Percentiles rank a stretch among this genome's conserved stretches.
Conservation (phyloP, 2,888 invertebrate genomes). For the Nomada fabriciana region DNA sequence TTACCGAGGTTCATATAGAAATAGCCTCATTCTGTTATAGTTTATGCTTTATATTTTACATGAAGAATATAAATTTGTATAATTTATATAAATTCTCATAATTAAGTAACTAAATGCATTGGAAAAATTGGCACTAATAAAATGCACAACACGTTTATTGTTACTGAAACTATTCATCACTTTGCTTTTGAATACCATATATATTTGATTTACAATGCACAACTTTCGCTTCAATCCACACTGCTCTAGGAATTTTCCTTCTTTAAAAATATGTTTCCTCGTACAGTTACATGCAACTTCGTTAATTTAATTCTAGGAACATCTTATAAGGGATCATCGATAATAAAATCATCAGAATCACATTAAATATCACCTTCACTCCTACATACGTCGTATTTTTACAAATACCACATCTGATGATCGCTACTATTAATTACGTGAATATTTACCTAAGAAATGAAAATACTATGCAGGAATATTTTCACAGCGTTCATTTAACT, state of each 20-base stretch:
- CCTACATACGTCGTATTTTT: background rate
- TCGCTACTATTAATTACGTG: background rate
- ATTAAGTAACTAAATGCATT: no score
- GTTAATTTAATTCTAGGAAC: conserved; percentile 3
- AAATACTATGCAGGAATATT: background rate
- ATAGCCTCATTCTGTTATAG: no score
- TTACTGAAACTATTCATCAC: background rate
- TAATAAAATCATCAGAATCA: background rate
- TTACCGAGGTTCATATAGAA: no score
- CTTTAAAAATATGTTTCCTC: background rate
- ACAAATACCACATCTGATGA: background rate
- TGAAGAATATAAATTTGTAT: no score
- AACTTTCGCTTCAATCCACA: background rate
- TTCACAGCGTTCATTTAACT: background rate
- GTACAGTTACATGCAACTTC: background rate
- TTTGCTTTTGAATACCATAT: background rate
- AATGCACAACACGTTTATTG: background rate
- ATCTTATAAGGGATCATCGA: background rate
- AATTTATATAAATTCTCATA: no score
- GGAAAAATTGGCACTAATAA: no score
- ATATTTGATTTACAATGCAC: background rate
- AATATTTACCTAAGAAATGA: background rate
- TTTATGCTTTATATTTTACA: no score
- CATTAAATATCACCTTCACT: background rate
- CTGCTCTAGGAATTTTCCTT: conserved; percentile 6